Base-by-base conservation (phyloP, 2,797 vertebrate species). In the Tinamus major region DNA sequence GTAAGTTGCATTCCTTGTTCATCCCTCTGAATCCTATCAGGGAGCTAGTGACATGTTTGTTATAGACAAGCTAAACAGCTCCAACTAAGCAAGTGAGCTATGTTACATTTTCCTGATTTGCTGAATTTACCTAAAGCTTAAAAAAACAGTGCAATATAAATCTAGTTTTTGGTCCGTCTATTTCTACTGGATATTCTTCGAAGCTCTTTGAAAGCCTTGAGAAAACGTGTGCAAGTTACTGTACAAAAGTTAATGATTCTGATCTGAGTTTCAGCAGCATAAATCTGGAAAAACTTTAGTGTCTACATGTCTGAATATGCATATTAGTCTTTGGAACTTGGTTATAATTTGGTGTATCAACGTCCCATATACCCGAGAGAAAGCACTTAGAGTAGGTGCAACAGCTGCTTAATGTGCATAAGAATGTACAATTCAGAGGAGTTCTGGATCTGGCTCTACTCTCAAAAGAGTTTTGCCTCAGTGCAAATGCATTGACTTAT, bases 211-310 rank as follows among this genome's bases (percentile, higher is more conserved):
- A 89, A 92, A 96, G 37, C 61, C 3, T 8, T 88, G 63, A 90
- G 53, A 68, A 91, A 93, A 93, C 49, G 81, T 8, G 48, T 84
- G 81, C 56, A 91, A 84, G 59, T 90, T 77, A 84, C 7, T 3
- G 33, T 71, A 44, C 53, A n/a, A 64, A 92, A 93, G 27, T 76
- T 80, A 92, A 89, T 80, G 42, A 44, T 89, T 96, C 87, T 93
- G 82, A 93, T 95, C 69, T 48, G 55, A 80, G 70, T 89, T 95
- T 83, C 76, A 83, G 46, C 70, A 87, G 55, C 56, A 69, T 69
- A 87, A 87, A 44, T 95, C 82, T 94, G 93, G 69, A 87, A 85
- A 85, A 59, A 94, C 19, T 92, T 80, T 20, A 42, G n/a, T 87
- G 56, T 80, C 85, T 63, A 55, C 78, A 56, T 44, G 64, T 90